Base-by-base conservation (phyloP, 2,888 invertebrate species). In the Dynastes maya region DNA sequence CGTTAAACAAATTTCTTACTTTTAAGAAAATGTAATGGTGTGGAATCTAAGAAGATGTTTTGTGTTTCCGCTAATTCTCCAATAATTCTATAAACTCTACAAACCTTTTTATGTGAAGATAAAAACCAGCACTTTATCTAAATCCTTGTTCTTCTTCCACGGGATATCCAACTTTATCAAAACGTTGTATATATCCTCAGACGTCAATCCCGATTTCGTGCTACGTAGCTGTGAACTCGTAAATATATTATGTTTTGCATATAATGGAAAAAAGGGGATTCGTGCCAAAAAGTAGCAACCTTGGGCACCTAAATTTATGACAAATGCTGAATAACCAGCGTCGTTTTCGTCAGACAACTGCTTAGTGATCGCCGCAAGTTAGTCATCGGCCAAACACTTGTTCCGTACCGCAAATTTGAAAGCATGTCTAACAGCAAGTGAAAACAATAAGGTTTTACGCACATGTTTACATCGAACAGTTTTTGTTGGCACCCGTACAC, bases 371-470 rank as follows among this genome's bases (percentile, higher is more conserved):
- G 55, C 22, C 22, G 55, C 16, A 5, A 16, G 55, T 55, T 55
- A 55, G 55, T 55, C 55, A 55, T 22, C 16, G n/a, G 16, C 2
- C 11, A 55, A 55, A 55, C 55, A 55, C 55, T 55, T 55, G 55
- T 55, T 55, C 55, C 8, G 2, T 9, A 53, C n/a, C n/a, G n/a
- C 53, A 53, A 53, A 53, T n/a, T n/a, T n/a, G n/a, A 53, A 53
- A 53, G 32, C 6, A 37, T 6, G 5, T 37, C 32, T 5, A 37
- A 37, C 45, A n/a, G 13, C n/a, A 2, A 16, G 27, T 13, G 11
- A 32, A 63, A 13, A 32, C 11, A 13, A 11, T 13, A 9, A 29
- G 13, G 63, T 63, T 58, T 58, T 16, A 58, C 55, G 55, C 8
- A 58, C 55, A 58, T 58, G 16, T 58, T 58, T 63, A 63, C 63